phyloP scores from a whole-genome alignment of 2,797 vertebrate species.

The Meda fulgida region DNA sequence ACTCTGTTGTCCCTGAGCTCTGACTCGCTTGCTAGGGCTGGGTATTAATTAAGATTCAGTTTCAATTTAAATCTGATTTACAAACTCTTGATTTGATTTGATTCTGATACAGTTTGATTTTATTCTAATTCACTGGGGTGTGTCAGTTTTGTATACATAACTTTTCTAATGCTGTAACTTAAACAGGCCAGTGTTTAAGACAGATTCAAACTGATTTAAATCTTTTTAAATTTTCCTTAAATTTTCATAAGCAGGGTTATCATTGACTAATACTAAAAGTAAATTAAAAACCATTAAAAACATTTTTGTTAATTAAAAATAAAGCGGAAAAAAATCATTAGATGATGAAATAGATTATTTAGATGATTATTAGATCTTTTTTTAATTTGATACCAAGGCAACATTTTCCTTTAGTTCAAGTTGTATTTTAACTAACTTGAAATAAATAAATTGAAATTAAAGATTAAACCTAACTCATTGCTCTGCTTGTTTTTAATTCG shows the following conservation, averaged over 20 bases:
- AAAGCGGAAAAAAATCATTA: not conserved
- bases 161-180: not conserved
- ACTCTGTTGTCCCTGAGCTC: conserved; percentile 26
- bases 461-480: not conserved
- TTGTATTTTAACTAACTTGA: not conserved
- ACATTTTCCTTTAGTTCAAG: not conserved
- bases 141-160: not conserved
- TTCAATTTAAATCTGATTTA: not conserved
- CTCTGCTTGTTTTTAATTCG: not conserved
- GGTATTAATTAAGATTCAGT: not conserved
- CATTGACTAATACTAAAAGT: not conserved
- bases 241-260: not conserved
- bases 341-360: not conserved
- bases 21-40: not conserved
- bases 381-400: not conserved
- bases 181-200: not conserved
- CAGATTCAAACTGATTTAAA: not conserved
- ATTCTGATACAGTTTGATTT: not conserved
- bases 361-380: not conserved
- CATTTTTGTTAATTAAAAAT: not conserved
- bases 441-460: not conserved
- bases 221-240: not conserved
- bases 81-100: not conserved
- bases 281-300: not conserved
- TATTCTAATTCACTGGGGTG: not conserved